Evolutionary conservation across 2,113 vertebrate genomes (phyloP).

Genomic region (Istiophorus platypterus): DNA sequence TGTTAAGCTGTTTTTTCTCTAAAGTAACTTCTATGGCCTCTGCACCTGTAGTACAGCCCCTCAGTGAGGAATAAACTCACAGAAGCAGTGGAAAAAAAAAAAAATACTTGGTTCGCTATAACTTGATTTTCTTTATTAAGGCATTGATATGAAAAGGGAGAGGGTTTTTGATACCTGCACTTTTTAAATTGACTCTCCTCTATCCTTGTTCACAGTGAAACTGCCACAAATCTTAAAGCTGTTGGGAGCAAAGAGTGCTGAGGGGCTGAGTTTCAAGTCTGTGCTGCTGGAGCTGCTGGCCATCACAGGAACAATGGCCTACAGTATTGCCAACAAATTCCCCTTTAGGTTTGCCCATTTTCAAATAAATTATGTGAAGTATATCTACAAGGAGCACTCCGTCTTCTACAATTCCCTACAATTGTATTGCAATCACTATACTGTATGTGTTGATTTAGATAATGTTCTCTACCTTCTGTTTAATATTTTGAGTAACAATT

Average conservation of each 20-base stretch:
- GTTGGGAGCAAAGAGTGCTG: constrained; percentile 86
- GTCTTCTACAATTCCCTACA: neutral
- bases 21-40: too few relatives aligned
- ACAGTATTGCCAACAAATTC: constrained; percentile 89
- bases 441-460: neutral
- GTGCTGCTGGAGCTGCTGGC: constrained; percentile 89
- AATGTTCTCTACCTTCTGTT: neutral
- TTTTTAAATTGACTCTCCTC: too few relatives aligned
- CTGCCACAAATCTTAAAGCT: constrained; percentile 92
- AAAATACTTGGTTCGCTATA: too few relatives aligned
- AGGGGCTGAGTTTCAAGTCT: constrained; percentile 89
- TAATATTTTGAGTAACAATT: neutral
- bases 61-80: too few relatives aligned
- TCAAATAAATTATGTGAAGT: neutral
- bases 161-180: neutral
- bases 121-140: neutral
- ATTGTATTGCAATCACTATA: neutral
- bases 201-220: constrained; percentile 84
- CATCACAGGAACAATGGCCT: constrained; percentile 90
- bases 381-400: neutral
- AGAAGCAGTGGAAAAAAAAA: too few relatives aligned
- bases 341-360: constrained; percentile 88
- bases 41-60: too few relatives aligned
- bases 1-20: too few relatives aligned
- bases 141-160: too few relatives aligned